Conservation (phyloP, 37 sponge, comb jelly and placozoan genomes). For the Cliona cf. orientalis region DNA sequence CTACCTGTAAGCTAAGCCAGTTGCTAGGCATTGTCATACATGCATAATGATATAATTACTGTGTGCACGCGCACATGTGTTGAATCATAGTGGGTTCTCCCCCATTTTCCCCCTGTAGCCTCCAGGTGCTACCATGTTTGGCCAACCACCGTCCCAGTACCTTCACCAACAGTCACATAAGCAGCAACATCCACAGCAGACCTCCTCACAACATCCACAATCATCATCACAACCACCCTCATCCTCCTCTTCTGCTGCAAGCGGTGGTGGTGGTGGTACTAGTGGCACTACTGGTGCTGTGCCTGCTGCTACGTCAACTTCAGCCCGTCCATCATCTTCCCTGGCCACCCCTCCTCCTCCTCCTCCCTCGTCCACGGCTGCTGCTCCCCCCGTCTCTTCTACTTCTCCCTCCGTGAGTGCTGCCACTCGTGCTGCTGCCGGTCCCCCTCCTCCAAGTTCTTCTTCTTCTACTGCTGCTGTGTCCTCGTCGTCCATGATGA, state of each 20-base stretch:
- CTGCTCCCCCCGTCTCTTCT: neutral
- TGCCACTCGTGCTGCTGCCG: neutral
- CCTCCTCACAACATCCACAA: neutral
- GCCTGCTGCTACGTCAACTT: neutral
- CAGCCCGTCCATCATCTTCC: neutral
- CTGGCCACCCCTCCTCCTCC: neutral
- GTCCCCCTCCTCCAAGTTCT: neutral
- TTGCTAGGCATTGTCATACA: too few species aligned
- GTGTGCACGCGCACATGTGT: too few species aligned
- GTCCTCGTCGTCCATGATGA: too few species aligned
- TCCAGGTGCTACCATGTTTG: neutral
- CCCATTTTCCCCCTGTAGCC: neutral
- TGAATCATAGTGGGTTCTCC: too few species aligned
- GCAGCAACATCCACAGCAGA: too few species aligned
- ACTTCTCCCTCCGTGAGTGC: slow-evolving; percentile 4
- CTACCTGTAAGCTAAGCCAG: slow-evolving; percentile 53
- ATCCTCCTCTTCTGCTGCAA: neutral
- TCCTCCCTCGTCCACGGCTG: neutral
- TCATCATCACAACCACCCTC: neutral
- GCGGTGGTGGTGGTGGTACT: neutral
- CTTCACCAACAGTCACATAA: neutral
- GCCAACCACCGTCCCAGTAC: neutral
- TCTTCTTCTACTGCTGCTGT: neutral
- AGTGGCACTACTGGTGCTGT: neutral
- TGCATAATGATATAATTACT: too few species aligned